A percentile compares a stretch with the other conserved stretches of the same genome.
phyloP scores from a whole-genome alignment of 2,888 invertebrate species.

The Incurvaria masculella region DNA sequence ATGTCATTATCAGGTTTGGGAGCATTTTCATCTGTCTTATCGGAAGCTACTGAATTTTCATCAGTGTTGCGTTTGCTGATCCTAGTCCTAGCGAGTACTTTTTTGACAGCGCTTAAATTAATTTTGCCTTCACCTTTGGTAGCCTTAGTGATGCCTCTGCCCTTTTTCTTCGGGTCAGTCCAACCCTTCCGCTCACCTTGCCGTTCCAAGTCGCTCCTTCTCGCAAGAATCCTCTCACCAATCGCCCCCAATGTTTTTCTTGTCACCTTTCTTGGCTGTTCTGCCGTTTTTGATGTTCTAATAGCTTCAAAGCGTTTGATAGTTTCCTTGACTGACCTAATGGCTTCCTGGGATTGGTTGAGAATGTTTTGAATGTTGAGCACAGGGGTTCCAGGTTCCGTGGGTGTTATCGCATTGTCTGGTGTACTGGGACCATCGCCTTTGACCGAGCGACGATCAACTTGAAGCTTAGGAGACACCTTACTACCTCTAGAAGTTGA shows the following conservation, averaged over 20 bases:
- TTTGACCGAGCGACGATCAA: neutral
- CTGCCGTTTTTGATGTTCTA: neutral
- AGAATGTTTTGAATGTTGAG: constrained; percentile 35
- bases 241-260: neutral
- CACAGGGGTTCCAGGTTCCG: constrained; percentile 33
- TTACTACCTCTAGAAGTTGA: neutral
- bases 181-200: neutral
- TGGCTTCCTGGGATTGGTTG: constrained; percentile 13
- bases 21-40: constrained; percentile 18
- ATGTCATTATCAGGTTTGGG: constrained; percentile 20
- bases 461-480: no score
- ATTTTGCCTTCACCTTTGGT: neutral
- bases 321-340: neutral
- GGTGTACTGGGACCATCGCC: constrained; percentile 29
- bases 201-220: neutral
- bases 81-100: constrained; percentile 14
- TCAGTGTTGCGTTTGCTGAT: constrained; percentile 15
- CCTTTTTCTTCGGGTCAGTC: neutral
- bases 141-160: neutral
- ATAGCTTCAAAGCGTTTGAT: neutral
- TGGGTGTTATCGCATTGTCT: constrained; percentile 28
- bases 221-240: neutral
- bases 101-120: constrained; percentile 18
- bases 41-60: constrained; percentile 21
- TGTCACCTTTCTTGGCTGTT: neutral